These are phyloP conservation scores for Mormyrus iriodes DNA, from an alignment of 2,113 vertebrate species.

Conservation along the genomic window DNA sequence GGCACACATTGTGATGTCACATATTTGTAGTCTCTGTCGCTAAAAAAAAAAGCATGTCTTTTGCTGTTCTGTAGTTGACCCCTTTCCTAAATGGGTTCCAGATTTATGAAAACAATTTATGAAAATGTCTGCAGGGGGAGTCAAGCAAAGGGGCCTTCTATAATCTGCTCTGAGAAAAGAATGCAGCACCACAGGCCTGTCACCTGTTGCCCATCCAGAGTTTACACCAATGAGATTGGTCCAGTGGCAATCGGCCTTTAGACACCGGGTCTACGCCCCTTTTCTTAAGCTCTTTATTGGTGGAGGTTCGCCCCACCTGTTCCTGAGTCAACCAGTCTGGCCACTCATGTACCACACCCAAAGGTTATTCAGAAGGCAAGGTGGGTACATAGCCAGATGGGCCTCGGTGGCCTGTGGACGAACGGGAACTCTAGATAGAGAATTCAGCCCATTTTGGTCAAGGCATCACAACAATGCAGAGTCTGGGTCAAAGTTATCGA, in stretches of 20 bases:
- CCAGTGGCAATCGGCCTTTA: not conserved
- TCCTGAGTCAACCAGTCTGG: not conserved
- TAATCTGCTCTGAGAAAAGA: not conserved
- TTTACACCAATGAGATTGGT: not conserved
- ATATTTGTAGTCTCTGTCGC: not conserved
- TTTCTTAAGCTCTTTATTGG: not conserved
- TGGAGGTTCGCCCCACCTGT: not conserved
- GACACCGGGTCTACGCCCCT: not conserved
- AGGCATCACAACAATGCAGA: not conserved
- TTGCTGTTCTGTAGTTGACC: not conserved
- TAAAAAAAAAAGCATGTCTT: not conserved
- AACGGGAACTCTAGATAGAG: not conserved
- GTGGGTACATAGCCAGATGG: not conserved
- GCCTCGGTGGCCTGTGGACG: not conserved
- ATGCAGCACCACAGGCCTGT: not conserved
- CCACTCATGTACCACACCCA: not conserved
- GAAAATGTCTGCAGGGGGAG: not conserved
- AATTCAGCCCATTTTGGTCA: not conserved
- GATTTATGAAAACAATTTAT: not conserved
- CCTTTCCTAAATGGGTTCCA: constrained; percentile 3
- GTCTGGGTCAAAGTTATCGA: not conserved
- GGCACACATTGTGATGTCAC: not conserved
- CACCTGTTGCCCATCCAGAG: not conserved
- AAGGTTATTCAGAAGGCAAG: not conserved
- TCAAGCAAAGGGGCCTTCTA: not conserved